Base-by-base conservation (phyloP, 2,797 vertebrate genomes). In the Crocidura indochinensis region DNA sequence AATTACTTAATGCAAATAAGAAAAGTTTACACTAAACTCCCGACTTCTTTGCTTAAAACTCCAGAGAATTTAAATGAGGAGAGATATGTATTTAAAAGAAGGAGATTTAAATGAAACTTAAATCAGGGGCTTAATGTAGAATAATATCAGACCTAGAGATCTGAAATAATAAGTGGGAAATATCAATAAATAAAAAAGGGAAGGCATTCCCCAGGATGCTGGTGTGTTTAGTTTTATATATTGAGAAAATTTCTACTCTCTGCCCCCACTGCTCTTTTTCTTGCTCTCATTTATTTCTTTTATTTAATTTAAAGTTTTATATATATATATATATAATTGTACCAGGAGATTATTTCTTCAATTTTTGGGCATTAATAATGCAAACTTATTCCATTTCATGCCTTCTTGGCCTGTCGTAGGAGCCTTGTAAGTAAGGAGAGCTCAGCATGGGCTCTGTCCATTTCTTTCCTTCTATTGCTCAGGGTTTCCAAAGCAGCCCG, bases 1-100 rank as follows among this genome's bases (percentile, higher is more conserved):
- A 97, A 97, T 98, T 98, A 97, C 81, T 94, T 78, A 97, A 96
- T 95, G 97, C 98, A 98, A 98, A 98, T 97, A 98, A 94, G 96
- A 95, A 95, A 95, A 97, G 97, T 97, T 97, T 24, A 96, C 97
- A 97, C 97, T 96, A 96, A 96, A 97, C 97, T 97, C 95, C 38
- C 95, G 11, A 44, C 83, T 94, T 91, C 75, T 97, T 97, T 96
- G 94, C 78, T 91, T 90, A 93, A 97, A 97, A 96, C 94, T 94
- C 94, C 15, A 78, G 79, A 95, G 97, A 97, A 97, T 97, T 95
- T 95, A 90, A 97, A 97, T 97, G 95, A 96, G 95, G 77, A 77
- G 91, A 91, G 72, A 22, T 86, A 94, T 27, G 31, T 94, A 82
- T 93, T 96, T 82, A 94, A 92, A 95, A 92, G n/a, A 91, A 95